Evolutionary conservation across 2,888 invertebrate genomes (phyloP), one percentile per base, ranked within the genome.

Genomic region (Drosophila rubida): DNA sequence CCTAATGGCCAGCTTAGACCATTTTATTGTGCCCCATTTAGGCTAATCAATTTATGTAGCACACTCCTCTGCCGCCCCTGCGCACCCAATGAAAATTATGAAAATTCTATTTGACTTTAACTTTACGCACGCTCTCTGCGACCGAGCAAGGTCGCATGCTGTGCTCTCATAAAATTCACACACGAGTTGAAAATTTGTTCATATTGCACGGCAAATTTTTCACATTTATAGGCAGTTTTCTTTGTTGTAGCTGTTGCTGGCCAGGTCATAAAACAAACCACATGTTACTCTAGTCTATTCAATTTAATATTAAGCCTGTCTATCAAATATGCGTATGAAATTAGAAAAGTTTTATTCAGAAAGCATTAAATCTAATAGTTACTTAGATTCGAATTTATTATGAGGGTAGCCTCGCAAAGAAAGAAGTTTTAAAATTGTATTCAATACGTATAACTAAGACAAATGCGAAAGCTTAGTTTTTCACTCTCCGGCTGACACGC

Each of bases 31-130:
- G 7, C 32, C 45, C 59, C 59, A 59, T 76, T 69, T 45, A 44
- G 59, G 19, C 58, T 76, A 72, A 79, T 78, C 78, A 81, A 78
- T 78, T 78, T 78, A 78, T 70, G 78, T 51, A 39, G 30, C 72
- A 49, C 35, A 48, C 22, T 45, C 50, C n/a, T 6, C 25, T 3
- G n/a, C n/a, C 13, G 9, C 9, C 14, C 9, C 8, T 16, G n/a
- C n/a, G n/a, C n/a, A n/a, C 19, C 8, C 7, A 3, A 41, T 22
- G 44, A n/a, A 50, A 62, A 54, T 54, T 55, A 54, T 46, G 30
- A 51, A 70, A 70, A 55, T 70, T 57, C 39, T 32, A 54, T 53
- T 41, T 27, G 50, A 42, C 63, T 58, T 69, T 62, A 65, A 65
- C 64, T 53, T 62, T 16, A 7, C 19, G 25, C 59, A 23, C 35